Evolutionary conservation across 64 coral and sea anemone genomes (phyloP), one percentile per base, ranked within the genome.

Genomic region (Montipora efflorescens): DNA sequence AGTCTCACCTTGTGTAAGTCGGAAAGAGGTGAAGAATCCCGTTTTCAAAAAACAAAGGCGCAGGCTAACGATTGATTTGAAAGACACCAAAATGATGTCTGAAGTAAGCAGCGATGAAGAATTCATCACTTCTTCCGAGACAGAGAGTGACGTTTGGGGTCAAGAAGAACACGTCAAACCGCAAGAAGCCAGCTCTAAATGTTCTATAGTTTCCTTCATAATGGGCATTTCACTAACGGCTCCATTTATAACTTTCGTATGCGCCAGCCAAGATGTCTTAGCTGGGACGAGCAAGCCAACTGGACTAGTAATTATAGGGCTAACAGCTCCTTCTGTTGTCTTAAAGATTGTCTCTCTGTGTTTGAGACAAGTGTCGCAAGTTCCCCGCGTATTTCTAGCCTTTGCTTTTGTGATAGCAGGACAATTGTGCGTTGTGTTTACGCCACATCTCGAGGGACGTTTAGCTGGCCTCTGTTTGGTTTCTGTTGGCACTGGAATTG

Each of bases 391-490:
- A 7, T 86, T 86, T 68, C 64, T 86, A 15, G 45, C 61, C 15
- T 69, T 66, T 19, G 47, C 36, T 48, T 87, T 96, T 15, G 67
- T 96, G 10, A 47, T 90, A 10, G 21, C 59, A 0, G 95, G 95
- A 28, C 70, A 94, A 75, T 75, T 96, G 16, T 87, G 74, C 15
- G 15, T 79, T 14, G 95, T 91, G 10, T 94, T 96, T 48, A 84
- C 88, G 18, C 62, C 87, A 3, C 53, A 62, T 50, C 49, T 78
- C 6, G 72, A 48, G 19, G 13, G 93, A 3, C 92, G 92, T 23
- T 64, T 93, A 13, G 82, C 59, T 4, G 95, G 95, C 12, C 45
- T 94, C 66, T 96, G 91, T 77, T 90, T 96, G 0, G 73, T 94
- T 64, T 94, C 95, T 20, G 70, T 81, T 49, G 95, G 87, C 8